Conservation (phyloP, 2,113 vertebrate genomes). For the Heptranchias perlo region DNA sequence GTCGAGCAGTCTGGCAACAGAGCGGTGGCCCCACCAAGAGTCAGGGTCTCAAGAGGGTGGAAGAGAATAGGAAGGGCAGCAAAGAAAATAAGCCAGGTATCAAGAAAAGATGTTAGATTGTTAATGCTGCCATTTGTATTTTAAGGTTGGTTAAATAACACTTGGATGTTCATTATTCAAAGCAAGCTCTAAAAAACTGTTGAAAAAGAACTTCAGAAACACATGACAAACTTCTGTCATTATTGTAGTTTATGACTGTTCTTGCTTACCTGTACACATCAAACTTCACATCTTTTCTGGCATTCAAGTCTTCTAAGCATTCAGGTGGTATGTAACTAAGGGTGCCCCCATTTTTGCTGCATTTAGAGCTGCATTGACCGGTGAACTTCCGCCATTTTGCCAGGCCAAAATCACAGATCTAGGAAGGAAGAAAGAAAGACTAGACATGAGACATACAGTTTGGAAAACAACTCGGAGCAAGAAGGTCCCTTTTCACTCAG, state of each 20-base stretch:
- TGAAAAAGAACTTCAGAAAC: neutral
- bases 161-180: neutral
- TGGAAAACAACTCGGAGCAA: neutral
- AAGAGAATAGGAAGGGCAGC: neutral
- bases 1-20: neutral
- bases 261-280: constrained; percentile 28
- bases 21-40: neutral
- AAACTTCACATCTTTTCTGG: neutral
- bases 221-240: neutral
- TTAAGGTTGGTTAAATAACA: neutral
- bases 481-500: neutral
- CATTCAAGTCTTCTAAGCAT: neutral
- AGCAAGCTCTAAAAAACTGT: too few species aligned
- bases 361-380: neutral
- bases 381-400: neutral
- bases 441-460: neutral
- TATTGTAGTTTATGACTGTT: neutral
- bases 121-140: neutral
- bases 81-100: too few species aligned
- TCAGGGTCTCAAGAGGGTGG: neutral
- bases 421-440: neutral
- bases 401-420: constrained; percentile 29
- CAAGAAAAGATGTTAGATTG: neutral
- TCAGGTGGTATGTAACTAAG: constrained; percentile 4
- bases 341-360: neutral